These are phyloP conservation scores for Byasa hedistus DNA, from an alignment of 2,888 invertebrate species.

Conservation along the genomic window DNA sequence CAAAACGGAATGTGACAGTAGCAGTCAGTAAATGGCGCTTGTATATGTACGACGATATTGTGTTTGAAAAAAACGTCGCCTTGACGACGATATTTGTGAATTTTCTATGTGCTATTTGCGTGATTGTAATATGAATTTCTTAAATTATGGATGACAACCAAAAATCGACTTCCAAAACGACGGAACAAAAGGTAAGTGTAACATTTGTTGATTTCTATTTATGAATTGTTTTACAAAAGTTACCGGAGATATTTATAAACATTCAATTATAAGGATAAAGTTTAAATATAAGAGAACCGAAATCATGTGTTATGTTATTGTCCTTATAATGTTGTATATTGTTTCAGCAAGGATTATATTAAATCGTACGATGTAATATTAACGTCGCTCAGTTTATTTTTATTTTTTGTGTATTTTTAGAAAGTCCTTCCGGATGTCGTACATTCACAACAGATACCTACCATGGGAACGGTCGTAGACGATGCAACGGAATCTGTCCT, in stretches of 20 bases:
- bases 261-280: conserved; percentile 2
- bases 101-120: conserved; percentile 56
- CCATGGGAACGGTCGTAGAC: conserved; percentile 51
- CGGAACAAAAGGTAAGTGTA: conserved; percentile 62
- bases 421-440: conserved; percentile 78
- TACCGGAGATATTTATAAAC: conserved; percentile 35
- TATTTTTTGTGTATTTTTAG: conserved; percentile 75
- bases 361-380: conserved; percentile 21
- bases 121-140: conserved; percentile 68
- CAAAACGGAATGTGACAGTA: conserved; percentile 40
- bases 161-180: conserved; percentile 49
- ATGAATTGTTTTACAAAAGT: conserved; percentile 27
- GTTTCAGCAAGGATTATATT: background rate
- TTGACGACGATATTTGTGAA: conserved; percentile 71
- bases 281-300: background rate
- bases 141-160: conserved; percentile 75
- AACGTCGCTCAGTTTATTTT: conserved; percentile 39
- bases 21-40: conserved; percentile 43
- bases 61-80: conserved; percentile 64
- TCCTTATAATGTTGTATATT: background rate
- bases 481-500: conserved; percentile 46
- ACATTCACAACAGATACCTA: conserved; percentile 72
- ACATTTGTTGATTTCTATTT: conserved; percentile 30
- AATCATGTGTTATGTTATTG: background rate
- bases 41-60: conserved; percentile 34